Conservation (phyloP, 2,113 vertebrate species). For the Diphyllodes magnificus region DNA sequence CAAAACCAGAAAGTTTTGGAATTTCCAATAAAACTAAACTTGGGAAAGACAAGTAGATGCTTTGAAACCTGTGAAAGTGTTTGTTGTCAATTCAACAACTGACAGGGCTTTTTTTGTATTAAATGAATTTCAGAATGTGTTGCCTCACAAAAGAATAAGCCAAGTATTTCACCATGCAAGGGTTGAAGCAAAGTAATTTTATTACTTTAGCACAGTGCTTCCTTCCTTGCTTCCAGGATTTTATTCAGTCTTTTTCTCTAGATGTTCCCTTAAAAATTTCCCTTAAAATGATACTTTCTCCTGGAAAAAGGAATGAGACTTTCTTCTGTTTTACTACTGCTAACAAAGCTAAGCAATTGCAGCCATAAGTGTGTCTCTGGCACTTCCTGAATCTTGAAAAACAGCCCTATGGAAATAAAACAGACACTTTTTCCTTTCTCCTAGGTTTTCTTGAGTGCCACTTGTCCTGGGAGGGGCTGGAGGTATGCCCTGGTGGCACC, state of each 20-base stretch:
- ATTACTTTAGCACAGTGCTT: neutral
- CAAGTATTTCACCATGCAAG: neutral
- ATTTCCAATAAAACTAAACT: neutral
- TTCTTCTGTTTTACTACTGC: neutral
- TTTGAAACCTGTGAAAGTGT: neutral
- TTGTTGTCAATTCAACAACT: slow-evolving; percentile 1
- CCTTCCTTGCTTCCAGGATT: neutral
- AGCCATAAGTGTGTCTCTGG: neutral
- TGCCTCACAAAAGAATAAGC: neutral
- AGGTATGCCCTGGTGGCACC: neutral
- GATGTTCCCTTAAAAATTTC: neutral
- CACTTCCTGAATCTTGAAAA: neutral
- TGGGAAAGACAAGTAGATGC: neutral
- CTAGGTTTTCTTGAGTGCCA: neutral
- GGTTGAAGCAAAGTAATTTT: neutral
- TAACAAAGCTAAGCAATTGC: neutral
- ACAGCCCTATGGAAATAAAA: neutral
- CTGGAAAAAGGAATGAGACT: neutral
- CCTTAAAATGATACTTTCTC: neutral
- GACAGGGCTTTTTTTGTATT: neutral
- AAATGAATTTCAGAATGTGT: neutral
- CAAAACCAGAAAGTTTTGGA: neutral
- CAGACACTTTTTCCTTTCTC: neutral
- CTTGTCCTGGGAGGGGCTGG: neutral
- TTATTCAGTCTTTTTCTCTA: neutral